Conservation (phyloP, 2,113 vertebrate genomes). For the Oryzias melastigma region DNA sequence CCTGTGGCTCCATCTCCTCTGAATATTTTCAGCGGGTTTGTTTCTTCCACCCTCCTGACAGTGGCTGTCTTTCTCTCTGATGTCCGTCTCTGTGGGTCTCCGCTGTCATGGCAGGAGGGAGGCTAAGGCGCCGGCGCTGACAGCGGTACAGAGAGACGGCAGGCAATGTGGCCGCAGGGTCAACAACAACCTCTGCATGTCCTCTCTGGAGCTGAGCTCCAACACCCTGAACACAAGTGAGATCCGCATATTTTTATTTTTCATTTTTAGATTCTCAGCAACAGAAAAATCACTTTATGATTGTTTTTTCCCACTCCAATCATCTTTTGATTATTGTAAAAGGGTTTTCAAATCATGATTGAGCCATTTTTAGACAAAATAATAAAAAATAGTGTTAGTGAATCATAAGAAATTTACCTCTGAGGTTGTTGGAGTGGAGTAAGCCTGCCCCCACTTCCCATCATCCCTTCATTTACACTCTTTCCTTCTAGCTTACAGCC, state of each 20-base stretch:
- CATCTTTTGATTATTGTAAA: no score
- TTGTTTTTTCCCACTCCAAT: no score
- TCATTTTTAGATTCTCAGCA: background rate
- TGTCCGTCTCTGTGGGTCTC: constrained; percentile 42
- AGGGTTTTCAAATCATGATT: no score
- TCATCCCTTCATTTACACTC: no score
- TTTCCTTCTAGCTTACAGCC: no score
- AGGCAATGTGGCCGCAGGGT: constrained; percentile 82
- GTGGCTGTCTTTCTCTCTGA: constrained; percentile 52
- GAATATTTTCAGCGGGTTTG: constrained; percentile 24
- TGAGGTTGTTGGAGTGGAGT: no score
- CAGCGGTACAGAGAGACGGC: constrained; percentile 64
- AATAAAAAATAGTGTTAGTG: no score
- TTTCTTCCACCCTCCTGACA: constrained; percentile 34
- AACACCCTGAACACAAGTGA: constrained; percentile 83
- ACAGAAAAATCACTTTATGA: background rate
- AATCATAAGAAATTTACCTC: no score
- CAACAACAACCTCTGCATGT: constrained; percentile 80
- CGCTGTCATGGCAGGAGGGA: constrained; percentile 74
- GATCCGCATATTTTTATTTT: background rate
- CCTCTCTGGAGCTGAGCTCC: constrained; percentile 81
- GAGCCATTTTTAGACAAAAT: no score
- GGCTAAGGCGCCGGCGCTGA: constrained; percentile 65
- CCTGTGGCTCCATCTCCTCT: background rate
- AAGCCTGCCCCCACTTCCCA: no score